Evolutionary conservation across 2,113 vertebrate species (phyloP), one percentile per base, ranked within the genome.

Genomic region (Scortum barcoo): DNA sequence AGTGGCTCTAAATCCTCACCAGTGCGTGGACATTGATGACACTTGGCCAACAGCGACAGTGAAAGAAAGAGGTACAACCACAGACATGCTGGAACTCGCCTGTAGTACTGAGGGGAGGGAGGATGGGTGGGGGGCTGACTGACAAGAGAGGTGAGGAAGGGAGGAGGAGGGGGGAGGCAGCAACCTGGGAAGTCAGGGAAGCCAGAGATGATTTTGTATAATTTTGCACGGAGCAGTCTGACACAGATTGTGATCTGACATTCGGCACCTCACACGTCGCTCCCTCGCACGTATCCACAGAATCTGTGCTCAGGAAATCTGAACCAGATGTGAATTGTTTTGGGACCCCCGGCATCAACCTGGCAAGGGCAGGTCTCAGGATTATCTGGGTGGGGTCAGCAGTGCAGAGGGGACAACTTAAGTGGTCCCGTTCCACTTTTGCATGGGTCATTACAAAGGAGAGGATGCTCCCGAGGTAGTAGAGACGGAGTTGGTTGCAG

Each of bases 261-360:
- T 85, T 78, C 42, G 6, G 80, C 81, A 86, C 81, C 84, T 89
- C 77, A 68, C 82, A 79, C 77, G 50, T 28, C 19, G 24, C 78
- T 76, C 61, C 56, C 56, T 62, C 54, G 19, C 86, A 72, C 17
- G 5, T 78, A 83, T 87, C 86, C 57, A 10, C 61, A 36, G 54
- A 87, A 81, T 82, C 75, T 73, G 67, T 53, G 67, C 86, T 85
- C 56, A 6, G 72, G 72, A 83, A 90, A 93, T 91, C 72, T 61
- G 78, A 86, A 89, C 82, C 92, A 94, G 91, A 92, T 93, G 93
- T 92, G 69, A 67, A 71, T 83, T 75, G 75, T 80, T 78, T 78
- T 78, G 88, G 75, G 86, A 91, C 85, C 73, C 73, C 73, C 72
- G 28, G 78, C 87, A 84, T 87, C 81, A 88, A 86, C 90, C 91